Conservation (phyloP, 2,113 vertebrate species). For the Serinus canaria region DNA sequence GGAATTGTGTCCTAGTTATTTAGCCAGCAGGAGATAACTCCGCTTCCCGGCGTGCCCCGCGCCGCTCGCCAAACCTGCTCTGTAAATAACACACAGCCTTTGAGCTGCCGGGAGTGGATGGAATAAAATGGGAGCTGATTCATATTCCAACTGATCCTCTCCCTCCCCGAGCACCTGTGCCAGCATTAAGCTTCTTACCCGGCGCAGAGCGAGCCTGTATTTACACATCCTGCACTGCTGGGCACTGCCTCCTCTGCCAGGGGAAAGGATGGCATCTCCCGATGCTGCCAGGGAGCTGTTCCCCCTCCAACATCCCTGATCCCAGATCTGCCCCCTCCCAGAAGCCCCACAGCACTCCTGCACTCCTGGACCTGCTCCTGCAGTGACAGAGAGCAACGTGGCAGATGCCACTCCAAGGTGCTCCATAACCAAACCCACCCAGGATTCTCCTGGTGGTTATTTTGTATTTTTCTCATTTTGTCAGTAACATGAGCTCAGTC, state of each 20-base stretch:
- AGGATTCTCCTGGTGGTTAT: background rate
- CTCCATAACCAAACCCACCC: background rate
- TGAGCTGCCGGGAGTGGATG: background rate
- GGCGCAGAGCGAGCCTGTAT: background rate
- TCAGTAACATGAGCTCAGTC: fast-evolving
- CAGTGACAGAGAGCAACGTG: fast-evolving
- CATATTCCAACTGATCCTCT: background rate
- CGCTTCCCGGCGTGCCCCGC: background rate
- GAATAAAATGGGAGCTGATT: slow-evolving; percentile 32
- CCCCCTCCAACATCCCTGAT: background rate
- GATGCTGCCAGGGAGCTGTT: fast-evolving
- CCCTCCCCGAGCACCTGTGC: background rate
- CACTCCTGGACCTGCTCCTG: fast-evolving
- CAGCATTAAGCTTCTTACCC: background rate
- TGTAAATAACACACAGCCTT: slow-evolving; percentile 22
- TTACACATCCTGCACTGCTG: background rate
- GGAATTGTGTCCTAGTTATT: background rate
- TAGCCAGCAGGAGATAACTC: background rate
- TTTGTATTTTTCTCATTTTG: background rate
- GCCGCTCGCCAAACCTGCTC: slow-evolving; percentile 9
- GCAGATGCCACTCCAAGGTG: fast-evolving
- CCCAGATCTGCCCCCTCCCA: background rate
- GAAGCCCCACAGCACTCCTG: background rate
- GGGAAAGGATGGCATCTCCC: background rate
- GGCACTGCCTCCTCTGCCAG: background rate